Percentiles rank a stretch among this genome's conserved stretches.
Evolutionary conservation across 2,888 invertebrate genomes (phyloP).

Genomic region (Blomia tropicalis): DNA sequence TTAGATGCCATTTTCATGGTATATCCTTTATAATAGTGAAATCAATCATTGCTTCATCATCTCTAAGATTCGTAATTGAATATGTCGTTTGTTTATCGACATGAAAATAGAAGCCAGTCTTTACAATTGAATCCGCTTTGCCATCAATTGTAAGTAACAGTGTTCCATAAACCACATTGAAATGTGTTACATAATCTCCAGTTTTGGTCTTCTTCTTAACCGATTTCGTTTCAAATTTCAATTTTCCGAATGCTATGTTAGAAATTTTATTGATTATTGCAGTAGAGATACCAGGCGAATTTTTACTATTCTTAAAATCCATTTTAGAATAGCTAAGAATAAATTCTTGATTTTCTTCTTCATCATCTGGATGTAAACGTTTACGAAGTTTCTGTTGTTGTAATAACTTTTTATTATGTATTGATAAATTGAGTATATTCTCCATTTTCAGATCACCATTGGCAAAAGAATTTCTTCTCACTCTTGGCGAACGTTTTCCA

Average conservation of each 20-base stretch:
- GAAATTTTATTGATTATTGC: slow-evolving; percentile 15
- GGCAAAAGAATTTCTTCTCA: neutral
- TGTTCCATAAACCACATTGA: slow-evolving; percentile 14
- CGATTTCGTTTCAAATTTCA: neutral
- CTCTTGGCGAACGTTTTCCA: neutral
- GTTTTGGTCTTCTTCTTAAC: slow-evolving; percentile 12
- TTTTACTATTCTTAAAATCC: slow-evolving; percentile 2
- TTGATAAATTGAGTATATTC: slow-evolving; percentile 17
- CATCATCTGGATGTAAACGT: too few species aligned
- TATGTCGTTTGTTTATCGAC: neutral
- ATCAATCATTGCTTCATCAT: slow-evolving; percentile 12
- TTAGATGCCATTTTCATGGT: too few species aligned
- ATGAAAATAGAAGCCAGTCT: neutral
- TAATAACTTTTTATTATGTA: slow-evolving; percentile 2
- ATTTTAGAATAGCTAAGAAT: neutral
- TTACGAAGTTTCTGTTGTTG: neutral
- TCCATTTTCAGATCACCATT: neutral
- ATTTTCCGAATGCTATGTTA: slow-evolving; percentile 15
- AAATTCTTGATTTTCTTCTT: neutral
- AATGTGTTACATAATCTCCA: slow-evolving; percentile 14
- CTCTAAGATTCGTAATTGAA: slow-evolving; percentile 8
- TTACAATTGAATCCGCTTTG: neutral
- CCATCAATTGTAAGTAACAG: neutral
- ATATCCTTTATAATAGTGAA: slow-evolving; percentile 17
- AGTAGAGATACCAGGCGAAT: slow-evolving; percentile 9